Conservation (phyloP, 2,113 vertebrate genomes). For the Nyctibius bracteatus region DNA sequence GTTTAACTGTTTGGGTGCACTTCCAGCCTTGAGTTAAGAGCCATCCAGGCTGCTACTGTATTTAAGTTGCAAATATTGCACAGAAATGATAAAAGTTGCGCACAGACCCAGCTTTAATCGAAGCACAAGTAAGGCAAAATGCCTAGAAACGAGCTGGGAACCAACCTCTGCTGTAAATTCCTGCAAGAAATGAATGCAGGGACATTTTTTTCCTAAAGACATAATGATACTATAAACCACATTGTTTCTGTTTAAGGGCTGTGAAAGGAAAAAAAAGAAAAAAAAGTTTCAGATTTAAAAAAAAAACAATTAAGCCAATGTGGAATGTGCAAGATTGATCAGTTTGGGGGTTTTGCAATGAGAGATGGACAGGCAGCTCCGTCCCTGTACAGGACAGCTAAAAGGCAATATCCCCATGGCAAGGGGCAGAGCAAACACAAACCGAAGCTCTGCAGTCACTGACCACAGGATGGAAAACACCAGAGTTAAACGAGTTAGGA, state of each 20-base stretch:
- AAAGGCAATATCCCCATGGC: background rate
- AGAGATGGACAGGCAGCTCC: background rate
- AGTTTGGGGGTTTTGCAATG: background rate
- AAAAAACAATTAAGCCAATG: background rate
- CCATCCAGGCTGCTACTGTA: background rate
- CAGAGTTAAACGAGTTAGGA: background rate
- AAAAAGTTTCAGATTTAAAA: background rate
- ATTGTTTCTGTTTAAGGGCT: background rate
- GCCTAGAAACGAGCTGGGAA: background rate
- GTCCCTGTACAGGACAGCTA: background rate
- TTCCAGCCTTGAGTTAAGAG: background rate
- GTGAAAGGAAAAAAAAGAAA: background rate
- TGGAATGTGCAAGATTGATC: background rate
- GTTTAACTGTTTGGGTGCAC: background rate
- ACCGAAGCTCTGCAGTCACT: background rate
- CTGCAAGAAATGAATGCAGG: background rate
- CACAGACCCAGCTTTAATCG: background rate
- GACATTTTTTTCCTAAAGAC: background rate
- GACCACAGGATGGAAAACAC: background rate
- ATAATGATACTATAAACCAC: background rate
- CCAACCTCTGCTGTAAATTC: background rate
- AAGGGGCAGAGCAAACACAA: background rate
- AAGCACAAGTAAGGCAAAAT: background rate
- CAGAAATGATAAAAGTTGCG: background rate
- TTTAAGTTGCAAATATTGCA: background rate